These are phyloP conservation scores for Thymelicus acteon DNA, from an alignment of 2,888 invertebrate genomes.

Conservation along the genomic window DNA sequence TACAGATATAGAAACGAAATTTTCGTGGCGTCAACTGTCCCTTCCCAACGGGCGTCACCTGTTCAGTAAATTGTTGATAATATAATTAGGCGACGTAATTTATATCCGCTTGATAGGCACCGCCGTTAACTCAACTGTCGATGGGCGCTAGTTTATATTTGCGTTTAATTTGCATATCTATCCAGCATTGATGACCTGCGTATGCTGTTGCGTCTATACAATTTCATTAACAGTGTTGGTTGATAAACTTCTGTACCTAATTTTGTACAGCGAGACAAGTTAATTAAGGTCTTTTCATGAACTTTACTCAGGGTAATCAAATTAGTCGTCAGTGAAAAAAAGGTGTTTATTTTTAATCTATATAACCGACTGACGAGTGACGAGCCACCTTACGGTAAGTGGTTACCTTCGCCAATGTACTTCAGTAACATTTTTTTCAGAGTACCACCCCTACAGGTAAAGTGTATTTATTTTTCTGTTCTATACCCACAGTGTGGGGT, in stretches of 20 bases:
- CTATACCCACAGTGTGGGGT: too few species aligned
- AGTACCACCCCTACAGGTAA: too few species aligned
- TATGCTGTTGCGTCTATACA: neutral
- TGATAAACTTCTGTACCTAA: neutral
- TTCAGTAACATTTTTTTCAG: too few species aligned
- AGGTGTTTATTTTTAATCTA: too few species aligned
- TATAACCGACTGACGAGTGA: too few species aligned
- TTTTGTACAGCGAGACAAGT: neutral
- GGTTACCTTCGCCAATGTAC: too few species aligned
- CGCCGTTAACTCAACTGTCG: neutral
- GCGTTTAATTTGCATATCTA: slow-evolving; percentile 14
- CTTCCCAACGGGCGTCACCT: slow-evolving; percentile 1
- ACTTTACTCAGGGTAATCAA: too few species aligned
- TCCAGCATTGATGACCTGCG: neutral
- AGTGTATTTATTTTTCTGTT: too few species aligned
- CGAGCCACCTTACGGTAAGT: too few species aligned
- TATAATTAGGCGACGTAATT: slow-evolving; percentile 14
- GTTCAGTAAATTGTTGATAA: slow-evolving; percentile 9
- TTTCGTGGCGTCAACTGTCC: neutral
- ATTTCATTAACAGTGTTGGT: neutral
- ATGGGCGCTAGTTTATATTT: neutral
- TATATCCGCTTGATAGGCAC: slow-evolving; percentile 3
- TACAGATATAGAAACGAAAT: slow-evolving; percentile 1
- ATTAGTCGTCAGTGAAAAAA: too few species aligned
- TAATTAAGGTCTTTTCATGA: neutral